Percentiles rank a stretch among this genome's conserved stretches.
Evolutionary conservation across 2,888 invertebrate genomes (phyloP).

Genomic region (Tanaodytes sp.): DNA sequence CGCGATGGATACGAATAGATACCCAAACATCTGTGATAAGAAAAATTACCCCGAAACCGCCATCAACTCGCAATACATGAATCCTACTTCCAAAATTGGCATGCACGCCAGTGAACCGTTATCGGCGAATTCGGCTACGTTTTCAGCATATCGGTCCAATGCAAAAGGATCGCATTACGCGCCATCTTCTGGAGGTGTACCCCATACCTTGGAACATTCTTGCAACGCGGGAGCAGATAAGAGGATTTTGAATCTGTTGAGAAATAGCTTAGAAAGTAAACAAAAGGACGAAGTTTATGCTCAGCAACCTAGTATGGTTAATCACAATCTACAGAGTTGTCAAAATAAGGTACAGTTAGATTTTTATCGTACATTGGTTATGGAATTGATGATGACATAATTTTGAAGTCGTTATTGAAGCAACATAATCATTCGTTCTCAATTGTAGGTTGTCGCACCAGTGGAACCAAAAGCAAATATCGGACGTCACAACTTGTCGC

Average conservation of each 20-base stretch:
- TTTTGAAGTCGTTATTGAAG: too few species aligned
- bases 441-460: constrained; percentile 66
- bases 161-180: constrained; percentile 60
- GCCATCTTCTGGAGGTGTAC: constrained; percentile 33
- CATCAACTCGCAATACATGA: constrained; percentile 53
- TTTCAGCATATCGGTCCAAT: constrained; percentile 55
- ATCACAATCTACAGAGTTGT: constrained; percentile 68
- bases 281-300: constrained; percentile 69
- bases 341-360: constrained; percentile 64
- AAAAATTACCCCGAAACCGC: constrained; percentile 62
- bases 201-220: constrained; percentile 56
- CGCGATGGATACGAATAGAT: constrained; percentile 58
- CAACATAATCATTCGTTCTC: too few species aligned
- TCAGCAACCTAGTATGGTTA: constrained; percentile 66
- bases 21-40: constrained; percentile 69
- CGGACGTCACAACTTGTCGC: constrained; percentile 75
- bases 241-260: constrained; percentile 80
- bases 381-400: too few species aligned
- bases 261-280: constrained; percentile 82
- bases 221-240: constrained; percentile 78
- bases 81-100: constrained; percentile 57
- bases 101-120: constrained; percentile 55
- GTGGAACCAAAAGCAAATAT: constrained; percentile 74
- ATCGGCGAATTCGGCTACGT: constrained; percentile 53
- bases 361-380: too few species aligned